Evolutionary conservation across 2,797 vertebrate species (phyloP).

Genomic region (Sebastes iracundus): DNA sequence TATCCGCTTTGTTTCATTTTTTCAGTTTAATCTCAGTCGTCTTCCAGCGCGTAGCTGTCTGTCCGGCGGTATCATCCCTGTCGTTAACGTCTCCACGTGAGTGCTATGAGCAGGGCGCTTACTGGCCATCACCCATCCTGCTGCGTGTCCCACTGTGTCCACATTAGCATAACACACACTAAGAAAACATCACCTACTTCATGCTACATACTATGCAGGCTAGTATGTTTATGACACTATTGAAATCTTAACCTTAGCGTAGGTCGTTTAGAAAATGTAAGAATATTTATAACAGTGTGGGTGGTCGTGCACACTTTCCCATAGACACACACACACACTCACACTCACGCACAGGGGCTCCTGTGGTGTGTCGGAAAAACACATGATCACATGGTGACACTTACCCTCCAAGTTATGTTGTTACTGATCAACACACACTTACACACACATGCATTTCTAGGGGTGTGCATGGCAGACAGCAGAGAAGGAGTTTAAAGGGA

Average conservation of each 20-base stretch:
- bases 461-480: conserved; percentile 41
- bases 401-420: conserved; percentile 58
- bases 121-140: conserved; percentile 18
- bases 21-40: conserved; percentile 78
- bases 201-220: conserved; percentile 72
- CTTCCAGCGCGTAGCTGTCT: conserved; percentile 87
- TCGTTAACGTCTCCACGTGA: conserved; percentile 37
- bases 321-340: not conserved
- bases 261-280: conserved; percentile 64
- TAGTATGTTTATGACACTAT: conserved; percentile 68
- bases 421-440: conserved; percentile 43
- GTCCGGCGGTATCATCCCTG: conserved; percentile 66
- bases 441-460: conserved; percentile 13
- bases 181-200: conserved; percentile 35
- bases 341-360: conserved; percentile 35
- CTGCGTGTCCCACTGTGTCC: conserved; percentile 35
- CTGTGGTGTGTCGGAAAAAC: conserved; percentile 40
- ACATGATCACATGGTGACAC: conserved; percentile 69
- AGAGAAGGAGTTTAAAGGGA: conserved; percentile 75
- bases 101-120: conserved; percentile 60
- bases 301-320: conserved; percentile 37
- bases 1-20: conserved; percentile 29
- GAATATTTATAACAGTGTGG: conserved; percentile 50
- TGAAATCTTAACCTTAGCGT: conserved; percentile 53
- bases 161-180: conserved; percentile 50